A percentile compares a stretch with the other conserved stretches of the same genome.
These are phyloP conservation scores for Oreochromis tanganicae DNA, from an alignment of 2,113 vertebrate genomes.

Conservation along the genomic window DNA sequence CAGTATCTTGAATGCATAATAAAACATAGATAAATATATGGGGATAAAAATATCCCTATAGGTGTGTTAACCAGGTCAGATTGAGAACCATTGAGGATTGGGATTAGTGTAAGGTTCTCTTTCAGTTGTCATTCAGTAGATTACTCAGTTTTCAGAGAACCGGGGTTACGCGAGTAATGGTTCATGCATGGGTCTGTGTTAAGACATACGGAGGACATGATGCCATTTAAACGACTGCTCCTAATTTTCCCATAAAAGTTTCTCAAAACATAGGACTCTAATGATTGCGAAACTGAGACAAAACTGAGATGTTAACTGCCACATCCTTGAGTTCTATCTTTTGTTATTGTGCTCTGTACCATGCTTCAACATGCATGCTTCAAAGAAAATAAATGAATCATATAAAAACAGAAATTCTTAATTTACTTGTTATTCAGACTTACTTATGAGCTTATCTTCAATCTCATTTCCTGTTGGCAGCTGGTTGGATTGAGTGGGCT, in stretches of 20 bases:
- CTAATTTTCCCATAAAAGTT: not conserved
- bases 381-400: not conserved
- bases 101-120: not conserved
- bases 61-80: not conserved
- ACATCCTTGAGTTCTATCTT: not conserved
- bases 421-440: conserved; percentile 11
- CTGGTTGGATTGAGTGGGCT: conserved; percentile 73
- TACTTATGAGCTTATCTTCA: conserved; percentile 80
- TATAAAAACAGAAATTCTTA: not conserved
- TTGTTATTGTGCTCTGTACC: not conserved
- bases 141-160: not conserved
- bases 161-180: not conserved
- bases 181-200: not conserved
- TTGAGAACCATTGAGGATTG: not conserved
- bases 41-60: not conserved
- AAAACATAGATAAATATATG: not conserved
- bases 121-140: not conserved
- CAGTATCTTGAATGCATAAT: not conserved
- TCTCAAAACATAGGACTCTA: fast-evolving
- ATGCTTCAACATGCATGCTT: not conserved
- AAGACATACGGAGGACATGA: not conserved
- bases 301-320: not conserved
- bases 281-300: not conserved
- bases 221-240: not conserved
- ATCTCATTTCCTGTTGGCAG: conserved; percentile 83